Percentiles rank a stretch among this genome's conserved stretches.
Evolutionary conservation across 2,888 invertebrate genomes (phyloP).

Genomic region (Podabrus alpinus): DNA sequence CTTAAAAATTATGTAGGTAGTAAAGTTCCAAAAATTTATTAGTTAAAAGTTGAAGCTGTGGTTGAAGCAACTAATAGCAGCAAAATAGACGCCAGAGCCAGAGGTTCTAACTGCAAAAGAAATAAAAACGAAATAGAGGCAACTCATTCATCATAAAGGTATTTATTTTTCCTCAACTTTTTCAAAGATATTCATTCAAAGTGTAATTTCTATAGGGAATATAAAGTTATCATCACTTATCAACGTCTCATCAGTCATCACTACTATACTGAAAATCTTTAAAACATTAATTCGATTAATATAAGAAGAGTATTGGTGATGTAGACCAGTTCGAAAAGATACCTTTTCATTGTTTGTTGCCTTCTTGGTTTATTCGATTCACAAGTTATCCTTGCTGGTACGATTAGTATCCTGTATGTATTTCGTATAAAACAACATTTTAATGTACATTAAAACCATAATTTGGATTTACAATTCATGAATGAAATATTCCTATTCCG

Average conservation of each 20-base stretch:
- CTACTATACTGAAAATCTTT: not conserved
- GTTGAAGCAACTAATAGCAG: not conserved
- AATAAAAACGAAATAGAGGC: not conserved
- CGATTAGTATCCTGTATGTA: not conserved
- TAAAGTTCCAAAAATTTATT: not conserved
- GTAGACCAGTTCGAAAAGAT: not conserved
- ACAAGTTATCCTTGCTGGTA: not conserved
- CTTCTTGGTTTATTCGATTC: not conserved
- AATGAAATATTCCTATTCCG: not conserved
- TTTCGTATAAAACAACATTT: not conserved
- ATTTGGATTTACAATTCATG: not conserved
- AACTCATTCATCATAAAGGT: not conserved
- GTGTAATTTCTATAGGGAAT: not conserved
- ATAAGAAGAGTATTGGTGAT: not conserved
- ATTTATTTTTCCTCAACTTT: not conserved
- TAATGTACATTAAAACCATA: not conserved
- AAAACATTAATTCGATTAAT: not conserved
- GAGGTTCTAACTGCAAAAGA: not conserved
- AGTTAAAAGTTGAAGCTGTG: not conserved
- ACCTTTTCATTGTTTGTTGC: not conserved
- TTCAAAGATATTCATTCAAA: not conserved
- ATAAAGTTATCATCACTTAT: not conserved
- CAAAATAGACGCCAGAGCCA: not conserved
- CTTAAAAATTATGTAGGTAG: not conserved
- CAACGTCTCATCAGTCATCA: not conserved